Conservation (phyloP, 2,113 vertebrate genomes). For the Hydrochoerus hydrochaeris region DNA sequence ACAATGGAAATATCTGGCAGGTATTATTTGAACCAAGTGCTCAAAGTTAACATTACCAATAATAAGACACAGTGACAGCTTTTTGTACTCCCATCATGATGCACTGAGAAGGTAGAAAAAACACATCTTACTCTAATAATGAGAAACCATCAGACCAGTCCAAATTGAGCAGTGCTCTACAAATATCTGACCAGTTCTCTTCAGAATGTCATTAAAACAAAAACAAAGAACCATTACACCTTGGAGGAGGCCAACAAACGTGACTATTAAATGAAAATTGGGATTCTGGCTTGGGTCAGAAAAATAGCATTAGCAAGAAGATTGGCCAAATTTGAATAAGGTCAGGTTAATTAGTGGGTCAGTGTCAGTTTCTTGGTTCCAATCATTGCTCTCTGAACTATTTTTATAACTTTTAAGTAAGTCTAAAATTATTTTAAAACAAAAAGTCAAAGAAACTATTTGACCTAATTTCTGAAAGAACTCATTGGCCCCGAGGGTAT, state of each 20-base stretch:
- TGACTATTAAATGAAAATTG: neutral
- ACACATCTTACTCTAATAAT: neutral
- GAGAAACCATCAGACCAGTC: neutral
- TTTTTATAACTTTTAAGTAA: slow-evolving; percentile 15
- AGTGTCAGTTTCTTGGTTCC: neutral
- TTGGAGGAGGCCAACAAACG: neutral
- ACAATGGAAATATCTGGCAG: neutral
- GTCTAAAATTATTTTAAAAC: neutral
- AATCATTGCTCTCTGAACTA: neutral
- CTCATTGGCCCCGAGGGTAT: neutral
- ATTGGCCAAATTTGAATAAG: neutral
- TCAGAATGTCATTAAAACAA: neutral
- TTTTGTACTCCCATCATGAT: neutral
- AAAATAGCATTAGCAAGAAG: neutral
- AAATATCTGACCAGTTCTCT: neutral
- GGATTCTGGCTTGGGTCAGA: neutral
- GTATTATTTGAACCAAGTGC: neutral
- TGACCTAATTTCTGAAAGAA: slow-evolving; percentile 38
- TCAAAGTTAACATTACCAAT: neutral
- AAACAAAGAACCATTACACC: neutral
- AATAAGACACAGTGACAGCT: neutral
- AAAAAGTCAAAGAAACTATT: neutral
- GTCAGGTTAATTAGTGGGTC: neutral
- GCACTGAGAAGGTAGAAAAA: neutral
- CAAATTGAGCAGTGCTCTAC: neutral